Evolutionary conservation across 2,797 vertebrate genomes (phyloP).

Genomic region (Anabas testudineus): DNA sequence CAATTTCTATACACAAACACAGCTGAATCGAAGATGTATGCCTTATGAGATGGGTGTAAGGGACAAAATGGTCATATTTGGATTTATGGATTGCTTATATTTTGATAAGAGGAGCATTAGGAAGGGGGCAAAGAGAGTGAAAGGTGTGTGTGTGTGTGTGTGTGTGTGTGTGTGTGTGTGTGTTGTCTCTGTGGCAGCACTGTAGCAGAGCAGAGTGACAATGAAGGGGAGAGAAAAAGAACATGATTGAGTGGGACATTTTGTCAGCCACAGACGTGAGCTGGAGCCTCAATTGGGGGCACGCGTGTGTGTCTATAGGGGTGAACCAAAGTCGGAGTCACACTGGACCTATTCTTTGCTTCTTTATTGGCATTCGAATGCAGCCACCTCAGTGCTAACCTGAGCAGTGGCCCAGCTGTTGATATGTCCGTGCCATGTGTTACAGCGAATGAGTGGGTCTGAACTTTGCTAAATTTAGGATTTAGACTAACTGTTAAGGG

Average conservation of each 20-base stretch:
- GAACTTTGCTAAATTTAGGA: neutral
- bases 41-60: constrained; percentile 27
- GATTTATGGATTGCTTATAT: constrained; percentile 59
- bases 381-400: constrained; percentile 46
- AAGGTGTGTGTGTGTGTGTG: constrained; percentile 26
- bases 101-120: constrained; percentile 49
- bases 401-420: constrained; percentile 31
- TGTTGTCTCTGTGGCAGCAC: constrained; percentile 30
- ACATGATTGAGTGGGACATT: constrained; percentile 77
- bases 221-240: constrained; percentile 60
- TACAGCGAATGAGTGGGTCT: neutral
- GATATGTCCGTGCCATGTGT: constrained; percentile 35
- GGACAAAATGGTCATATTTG: constrained; percentile 38
- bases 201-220: constrained; percentile 58
- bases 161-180: constrained; percentile 23
- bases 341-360: constrained; percentile 54
- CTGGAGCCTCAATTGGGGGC: constrained; percentile 26
- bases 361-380: constrained; percentile 63
- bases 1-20: constrained; percentile 2
- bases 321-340: constrained; percentile 53
- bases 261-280: constrained; percentile 63
- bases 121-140: neutral
- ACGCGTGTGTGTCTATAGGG: constrained; percentile 16
- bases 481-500: neutral
- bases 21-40: constrained; percentile 24